A percentile compares a stretch with the other conserved stretches of the same genome.
These are phyloP conservation scores for Dolichopus griseipennis DNA, from an alignment of 2,888 invertebrate species.

Conservation along the genomic window DNA sequence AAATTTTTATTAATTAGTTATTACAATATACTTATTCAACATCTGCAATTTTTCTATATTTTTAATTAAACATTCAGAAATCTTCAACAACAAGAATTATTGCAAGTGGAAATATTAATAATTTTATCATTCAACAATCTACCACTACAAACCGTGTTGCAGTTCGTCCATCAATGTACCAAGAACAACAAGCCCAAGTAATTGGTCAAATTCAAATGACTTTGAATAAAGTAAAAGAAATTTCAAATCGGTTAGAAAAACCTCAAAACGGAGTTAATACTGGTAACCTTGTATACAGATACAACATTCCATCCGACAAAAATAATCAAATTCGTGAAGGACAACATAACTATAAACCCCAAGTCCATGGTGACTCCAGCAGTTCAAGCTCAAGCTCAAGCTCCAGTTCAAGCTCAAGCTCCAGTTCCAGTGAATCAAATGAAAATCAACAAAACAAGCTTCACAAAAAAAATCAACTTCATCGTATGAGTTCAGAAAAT, in stretches of 20 bases:
- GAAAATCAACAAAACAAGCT: background rate
- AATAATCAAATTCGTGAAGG: slow-evolving; percentile 27
- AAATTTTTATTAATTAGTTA: background rate
- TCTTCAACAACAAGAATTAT: slow-evolving; percentile 51
- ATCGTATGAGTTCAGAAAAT: slow-evolving; percentile 1
- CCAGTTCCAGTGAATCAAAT: slow-evolving; percentile 14
- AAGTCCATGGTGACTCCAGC: slow-evolving; percentile 11
- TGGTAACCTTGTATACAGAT: slow-evolving; percentile 50
- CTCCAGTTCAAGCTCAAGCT: slow-evolving; percentile 22
- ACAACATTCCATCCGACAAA: slow-evolving; percentile 38
- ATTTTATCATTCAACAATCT: slow-evolving; percentile 56
- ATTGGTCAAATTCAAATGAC: slow-evolving; percentile 52
- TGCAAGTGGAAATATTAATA: slow-evolving; percentile 47
- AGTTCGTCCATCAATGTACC: slow-evolving; percentile 51
- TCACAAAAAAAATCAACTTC: too few species aligned
- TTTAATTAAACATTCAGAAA: slow-evolving; percentile 38
- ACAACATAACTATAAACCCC: slow-evolving; percentile 13
- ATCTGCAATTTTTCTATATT: background rate
- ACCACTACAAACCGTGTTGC: slow-evolving; percentile 54
- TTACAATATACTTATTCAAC: too few species aligned
- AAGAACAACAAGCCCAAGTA: slow-evolving; percentile 54
- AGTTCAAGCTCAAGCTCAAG: slow-evolving; percentile 23
- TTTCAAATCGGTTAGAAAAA: background rate
- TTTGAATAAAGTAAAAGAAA: slow-evolving; percentile 33
- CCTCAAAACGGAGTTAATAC: slow-evolving; percentile 34